Percentiles rank a stretch among this genome's conserved stretches.
These are phyloP conservation scores for Olivierus martensii DNA, from an alignment of 1,140 invertebrate genomes.

Conservation along the genomic window DNA sequence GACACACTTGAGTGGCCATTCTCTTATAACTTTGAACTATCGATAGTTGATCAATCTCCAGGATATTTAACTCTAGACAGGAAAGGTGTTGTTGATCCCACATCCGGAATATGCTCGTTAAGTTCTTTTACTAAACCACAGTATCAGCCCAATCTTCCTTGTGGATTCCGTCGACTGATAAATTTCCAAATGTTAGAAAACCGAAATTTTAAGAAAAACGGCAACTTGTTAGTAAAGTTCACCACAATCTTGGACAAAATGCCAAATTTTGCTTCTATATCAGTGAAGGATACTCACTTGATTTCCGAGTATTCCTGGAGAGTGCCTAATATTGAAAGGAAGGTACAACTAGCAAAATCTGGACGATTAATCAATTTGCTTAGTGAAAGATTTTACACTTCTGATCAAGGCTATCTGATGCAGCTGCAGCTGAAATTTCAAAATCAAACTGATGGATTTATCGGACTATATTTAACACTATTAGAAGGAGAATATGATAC, in stretches of 20 bases:
- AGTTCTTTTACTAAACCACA: constrained; percentile 5
- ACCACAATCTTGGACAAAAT: constrained; percentile 6
- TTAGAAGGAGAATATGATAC: constrained; percentile 18
- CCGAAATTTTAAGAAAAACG: background rate
- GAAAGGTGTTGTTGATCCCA: background rate
- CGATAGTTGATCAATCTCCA: constrained; percentile 13
- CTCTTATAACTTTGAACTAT: constrained; percentile 15
- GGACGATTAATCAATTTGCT: constrained; percentile 1
- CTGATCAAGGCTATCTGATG: constrained; percentile 17
- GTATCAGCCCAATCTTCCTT: constrained; percentile 6
- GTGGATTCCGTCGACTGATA: constrained; percentile 6
- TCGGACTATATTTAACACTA: constrained; percentile 15
- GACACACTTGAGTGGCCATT: constrained; percentile 17
- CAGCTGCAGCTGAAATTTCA: constrained; percentile 17
- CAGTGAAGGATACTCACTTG: constrained; percentile 4
- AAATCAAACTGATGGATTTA: background rate
- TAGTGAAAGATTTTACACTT: constrained; percentile 19
- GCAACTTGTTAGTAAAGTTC: constrained; percentile 3
- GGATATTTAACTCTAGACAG: background rate
- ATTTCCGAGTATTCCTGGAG: constrained; percentile 17
- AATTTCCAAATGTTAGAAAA: background rate
- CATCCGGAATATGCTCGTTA: background rate
- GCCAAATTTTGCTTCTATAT: constrained; percentile 3
- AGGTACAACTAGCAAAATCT: constrained; percentile 8
- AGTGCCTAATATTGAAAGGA: constrained; percentile 14